These are phyloP conservation scores for Drosophila tripunctata DNA, from an alignment of 2,888 invertebrate species.

Conservation along the genomic window DNA sequence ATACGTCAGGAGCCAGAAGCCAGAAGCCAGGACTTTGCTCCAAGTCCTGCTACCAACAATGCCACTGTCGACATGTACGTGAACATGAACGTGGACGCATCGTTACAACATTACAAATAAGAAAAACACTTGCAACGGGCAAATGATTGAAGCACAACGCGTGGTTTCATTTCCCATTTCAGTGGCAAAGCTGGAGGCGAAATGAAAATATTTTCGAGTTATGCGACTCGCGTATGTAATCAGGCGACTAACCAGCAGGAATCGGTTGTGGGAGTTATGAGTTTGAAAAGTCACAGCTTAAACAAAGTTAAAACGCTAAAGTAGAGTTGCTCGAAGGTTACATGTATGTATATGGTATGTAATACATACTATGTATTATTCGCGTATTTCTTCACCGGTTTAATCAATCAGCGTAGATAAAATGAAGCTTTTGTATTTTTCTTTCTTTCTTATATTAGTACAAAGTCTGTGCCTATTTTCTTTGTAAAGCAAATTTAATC, in stretches of 20 bases:
- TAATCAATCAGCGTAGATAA: too few species aligned
- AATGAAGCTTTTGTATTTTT: too few species aligned
- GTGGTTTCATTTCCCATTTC: conserved; percentile 44
- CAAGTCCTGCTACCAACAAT: conserved; percentile 26
- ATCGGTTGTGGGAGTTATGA: too few species aligned
- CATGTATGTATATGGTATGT: too few species aligned
- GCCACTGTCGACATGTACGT: conserved; percentile 14
- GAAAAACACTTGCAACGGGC: conserved; percentile 37
- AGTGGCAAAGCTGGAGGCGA: neutral
- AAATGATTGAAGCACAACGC: conserved; percentile 51
- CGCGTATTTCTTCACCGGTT: too few species aligned
- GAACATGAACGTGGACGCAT: conserved; percentile 25
- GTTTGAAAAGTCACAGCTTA: too few species aligned
- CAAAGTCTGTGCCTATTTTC: too few species aligned
- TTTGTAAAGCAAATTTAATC: too few species aligned
- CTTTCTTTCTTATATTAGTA: too few species aligned
- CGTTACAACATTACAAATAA: conserved; percentile 20
- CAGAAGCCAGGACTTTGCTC: conserved; percentile 16
- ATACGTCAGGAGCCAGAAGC: neutral
- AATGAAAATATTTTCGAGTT: neutral
- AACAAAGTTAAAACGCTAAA: neutral
- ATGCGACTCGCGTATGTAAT: conserved; percentile 32
- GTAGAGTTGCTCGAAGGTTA: too few species aligned
- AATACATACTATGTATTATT: too few species aligned
- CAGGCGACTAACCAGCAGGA: conserved; percentile 18